Base-by-base conservation (phyloP, 2,113 vertebrate genomes). In the Benthochromis sp. region DNA sequence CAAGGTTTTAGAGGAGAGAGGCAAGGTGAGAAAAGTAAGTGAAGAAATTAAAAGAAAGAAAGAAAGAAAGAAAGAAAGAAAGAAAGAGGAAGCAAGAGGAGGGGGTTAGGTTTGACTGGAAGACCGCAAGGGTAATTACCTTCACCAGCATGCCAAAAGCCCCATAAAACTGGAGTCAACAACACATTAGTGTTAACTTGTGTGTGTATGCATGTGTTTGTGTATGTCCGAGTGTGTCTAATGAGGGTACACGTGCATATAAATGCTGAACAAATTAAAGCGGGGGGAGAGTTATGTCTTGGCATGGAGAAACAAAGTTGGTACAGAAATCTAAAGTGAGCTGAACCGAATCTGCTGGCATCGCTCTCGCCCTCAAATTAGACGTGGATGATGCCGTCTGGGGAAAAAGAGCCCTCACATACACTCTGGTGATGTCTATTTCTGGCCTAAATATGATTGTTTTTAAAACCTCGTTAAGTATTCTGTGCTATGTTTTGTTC, bases 51-150 rank as follows among this genome's bases (percentile, higher is more conserved):
- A 69, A 84, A 45, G 90, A 81, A 55, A 4, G 9, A 69, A 84
- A 45, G 90, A 81, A 54, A 4, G 9, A 27, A 76, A 63, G 82
- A 69, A 84, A 45, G 90, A 81, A 54, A 4, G 9, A 27, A 76
- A 63, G 82, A 55, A 90, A 83, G 52, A 89, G 76, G 90, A 78
- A 87, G 86, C 8, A 84, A 69, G 80, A 78, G 52, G 63, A 82
- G 92, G 87, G 81, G 94, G 92, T 80, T 87, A 91, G 82, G 86
- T 88, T 92, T 90, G 92, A 94, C 94, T 92, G 84, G 88, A 87
- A 94, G 92, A 96, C 95, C 95, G 94, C 94, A 95, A 90, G 94
- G 94, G 90, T 95, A 96, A 96, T 97, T 97, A 93, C 95, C 94
- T 94, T 87, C 94, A 88, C 93, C 88, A 87, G 94, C 80, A 88